A percentile compares a stretch with the other conserved stretches of the same genome.
These are phyloP conservation scores for Buphagus erythrorhynchus DNA, from an alignment of 2,797 vertebrate genomes.

Conservation along the genomic window DNA sequence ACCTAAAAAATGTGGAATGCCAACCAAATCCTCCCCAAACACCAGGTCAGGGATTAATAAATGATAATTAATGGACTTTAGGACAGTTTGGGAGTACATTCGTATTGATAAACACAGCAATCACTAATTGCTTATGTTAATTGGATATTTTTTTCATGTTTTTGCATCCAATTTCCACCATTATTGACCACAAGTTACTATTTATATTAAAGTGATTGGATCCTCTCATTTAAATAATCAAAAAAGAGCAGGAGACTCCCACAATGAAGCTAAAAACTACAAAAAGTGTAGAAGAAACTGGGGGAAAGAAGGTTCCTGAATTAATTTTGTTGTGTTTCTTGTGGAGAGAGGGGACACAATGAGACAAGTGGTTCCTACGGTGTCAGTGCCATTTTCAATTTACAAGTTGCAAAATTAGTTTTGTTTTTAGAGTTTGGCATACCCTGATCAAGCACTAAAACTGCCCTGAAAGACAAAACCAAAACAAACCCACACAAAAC, in stretches of 20 bases:
- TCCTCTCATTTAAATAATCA: background rate
- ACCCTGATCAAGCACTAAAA: background rate
- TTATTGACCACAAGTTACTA: background rate
- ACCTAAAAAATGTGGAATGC: background rate
- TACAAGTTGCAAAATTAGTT: background rate
- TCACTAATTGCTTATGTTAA: background rate
- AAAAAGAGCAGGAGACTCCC: background rate
- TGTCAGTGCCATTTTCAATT: background rate
- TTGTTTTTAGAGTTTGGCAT: background rate
- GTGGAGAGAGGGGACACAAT: background rate
- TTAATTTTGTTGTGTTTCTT: background rate
- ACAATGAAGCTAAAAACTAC: background rate
- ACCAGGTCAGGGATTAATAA: background rate
- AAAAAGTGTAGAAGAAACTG: background rate
- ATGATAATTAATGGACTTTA: background rate
- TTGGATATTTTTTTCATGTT: background rate
- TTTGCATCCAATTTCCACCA: background rate
- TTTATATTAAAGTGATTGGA: background rate
- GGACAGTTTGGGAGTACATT: background rate
- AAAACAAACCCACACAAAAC: background rate
- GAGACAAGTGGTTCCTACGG: fast-evolving
- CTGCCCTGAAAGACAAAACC: background rate
- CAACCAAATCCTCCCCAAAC: background rate
- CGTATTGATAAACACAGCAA: background rate
- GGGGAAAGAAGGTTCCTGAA: background rate